Evolutionary conservation across 1,140 invertebrate species (phyloP).

Genomic region (Hycleus phaleratus): DNA sequence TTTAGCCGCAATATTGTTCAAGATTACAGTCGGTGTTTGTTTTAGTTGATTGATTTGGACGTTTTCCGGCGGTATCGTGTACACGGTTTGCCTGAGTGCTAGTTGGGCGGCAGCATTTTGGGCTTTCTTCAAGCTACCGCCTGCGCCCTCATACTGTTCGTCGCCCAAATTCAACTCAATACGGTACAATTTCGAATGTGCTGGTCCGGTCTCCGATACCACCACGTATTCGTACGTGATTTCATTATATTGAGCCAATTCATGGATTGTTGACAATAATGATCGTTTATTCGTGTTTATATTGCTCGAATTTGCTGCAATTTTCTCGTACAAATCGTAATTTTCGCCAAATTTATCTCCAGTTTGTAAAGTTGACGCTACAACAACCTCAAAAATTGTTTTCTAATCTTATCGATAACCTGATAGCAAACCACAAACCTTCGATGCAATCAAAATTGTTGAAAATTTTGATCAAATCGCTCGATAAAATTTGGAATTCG

Average conservation of each 20-base stretch:
- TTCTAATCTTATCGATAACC: not conserved
- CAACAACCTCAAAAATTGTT: not conserved
- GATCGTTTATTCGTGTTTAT: constrained; percentile 2
- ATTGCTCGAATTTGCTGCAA: not conserved
- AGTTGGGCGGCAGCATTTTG: constrained; percentile 22
- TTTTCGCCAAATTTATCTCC: not conserved
- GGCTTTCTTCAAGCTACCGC: constrained; percentile 30
- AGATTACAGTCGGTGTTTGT: constrained; percentile 26
- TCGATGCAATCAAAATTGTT: no score
- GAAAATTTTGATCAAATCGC: no score
- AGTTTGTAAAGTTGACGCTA: no score
- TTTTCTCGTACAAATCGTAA: not conserved
- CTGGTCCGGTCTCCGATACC: constrained; percentile 24
- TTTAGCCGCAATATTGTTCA: constrained; percentile 33
- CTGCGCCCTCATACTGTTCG: constrained; percentile 26
- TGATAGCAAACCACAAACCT: no score
- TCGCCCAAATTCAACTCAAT: constrained; percentile 27
- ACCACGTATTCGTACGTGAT: constrained; percentile 24
- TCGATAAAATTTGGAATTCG: no score
- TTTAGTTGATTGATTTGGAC: constrained; percentile 16
- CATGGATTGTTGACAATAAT: constrained; percentile 20
- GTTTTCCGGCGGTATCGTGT: constrained; percentile 23
- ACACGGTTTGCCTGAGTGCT: constrained; percentile 27
- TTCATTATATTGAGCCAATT: constrained; percentile 25
- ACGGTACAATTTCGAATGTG: constrained; percentile 26